Conservation (phyloP, 1,140 invertebrate genomes). For the Atta texana region DNA sequence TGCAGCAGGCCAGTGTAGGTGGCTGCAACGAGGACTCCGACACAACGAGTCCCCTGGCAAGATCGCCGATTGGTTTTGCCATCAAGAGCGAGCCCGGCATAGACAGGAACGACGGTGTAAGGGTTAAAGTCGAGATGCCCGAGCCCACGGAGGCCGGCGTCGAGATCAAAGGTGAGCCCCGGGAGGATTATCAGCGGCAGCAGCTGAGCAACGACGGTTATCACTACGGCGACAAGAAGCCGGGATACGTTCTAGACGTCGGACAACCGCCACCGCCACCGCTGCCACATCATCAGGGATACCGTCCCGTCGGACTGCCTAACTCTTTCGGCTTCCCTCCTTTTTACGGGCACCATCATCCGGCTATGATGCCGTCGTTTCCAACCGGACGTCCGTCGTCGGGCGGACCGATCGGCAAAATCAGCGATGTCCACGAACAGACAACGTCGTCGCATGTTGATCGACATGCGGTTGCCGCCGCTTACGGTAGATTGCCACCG, state of each 20-base stretch:
- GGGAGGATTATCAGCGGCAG: conserved; percentile 61
- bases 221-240: conserved; percentile 64
- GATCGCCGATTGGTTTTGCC: conserved; percentile 39
- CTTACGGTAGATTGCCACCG: conserved; percentile 53
- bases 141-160: conserved; percentile 61
- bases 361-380: conserved; percentile 63
- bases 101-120: conserved; percentile 62
- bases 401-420: conserved; percentile 61
- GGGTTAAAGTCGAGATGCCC: conserved; percentile 65
- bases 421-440: conserved; percentile 66
- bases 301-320: conserved; percentile 30
- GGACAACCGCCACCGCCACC: conserved; percentile 27
- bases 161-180: conserved; percentile 73
- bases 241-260: conserved; percentile 39
- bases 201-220: conserved; percentile 39
- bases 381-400: conserved; percentile 24
- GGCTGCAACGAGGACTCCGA: conserved; percentile 61
- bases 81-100: conserved; percentile 60
- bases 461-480: conserved; percentile 43
- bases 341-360: conserved; percentile 67
- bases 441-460: conserved; percentile 42
- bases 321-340: conserved; percentile 67
- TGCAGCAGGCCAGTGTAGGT: conserved; percentile 80
- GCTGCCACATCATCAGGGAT: conserved; percentile 51
- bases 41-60: conserved; percentile 39